Base-by-base conservation (phyloP, 2,888 invertebrate species). In the Clitarchus hookeri region DNA sequence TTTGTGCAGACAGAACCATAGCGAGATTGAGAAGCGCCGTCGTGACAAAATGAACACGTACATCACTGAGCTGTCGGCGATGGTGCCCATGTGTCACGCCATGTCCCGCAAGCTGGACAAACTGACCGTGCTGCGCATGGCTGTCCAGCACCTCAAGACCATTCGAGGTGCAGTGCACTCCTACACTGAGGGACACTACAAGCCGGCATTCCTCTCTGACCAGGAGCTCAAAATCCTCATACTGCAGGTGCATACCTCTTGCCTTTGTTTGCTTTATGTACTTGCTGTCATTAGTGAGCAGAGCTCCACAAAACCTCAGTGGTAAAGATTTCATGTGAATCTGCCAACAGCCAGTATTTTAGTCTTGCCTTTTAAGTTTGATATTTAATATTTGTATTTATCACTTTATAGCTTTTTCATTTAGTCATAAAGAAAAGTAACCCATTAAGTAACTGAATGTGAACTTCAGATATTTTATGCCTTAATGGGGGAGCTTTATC, bases 11-110 rank as follows among this genome's bases (percentile, higher is more conserved):
- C 98, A 98, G 92, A 98, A 98, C 92, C 98, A 98, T 92, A 98
- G 98, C 91, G 98, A 98, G 92, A 98, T 98, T 87, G 98, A 98
- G 92, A 98, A 98, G 91, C 93, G 98, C 0, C 94, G 98, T 0
- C 94, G 98, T 53, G 98, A 98, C 91, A 98, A 98, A 92, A 98
- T 98, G 98, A 98, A 98, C 92, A 97, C 96, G 0, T 98, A 98
- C 92, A 98, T 98, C 89, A 95, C 96, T 6, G 98, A 98, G 91
- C 91, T 98, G 86, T 96, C 97, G 85, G 93, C 96, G 25, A 96
- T 98, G 95, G 95, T 98, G 27, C 98, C 98, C 0, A 97, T 98
- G 97, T 98, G 98, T 91, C 96, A 96, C 89, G 97, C 97, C 6
- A 97, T 98, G 96, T 96, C 97, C 54, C 93, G 98, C 86, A 98